Evolutionary conservation across 2,888 invertebrate genomes (phyloP), one percentile per base, ranked within the genome.

Genomic region (Heliconius ismenius): DNA sequence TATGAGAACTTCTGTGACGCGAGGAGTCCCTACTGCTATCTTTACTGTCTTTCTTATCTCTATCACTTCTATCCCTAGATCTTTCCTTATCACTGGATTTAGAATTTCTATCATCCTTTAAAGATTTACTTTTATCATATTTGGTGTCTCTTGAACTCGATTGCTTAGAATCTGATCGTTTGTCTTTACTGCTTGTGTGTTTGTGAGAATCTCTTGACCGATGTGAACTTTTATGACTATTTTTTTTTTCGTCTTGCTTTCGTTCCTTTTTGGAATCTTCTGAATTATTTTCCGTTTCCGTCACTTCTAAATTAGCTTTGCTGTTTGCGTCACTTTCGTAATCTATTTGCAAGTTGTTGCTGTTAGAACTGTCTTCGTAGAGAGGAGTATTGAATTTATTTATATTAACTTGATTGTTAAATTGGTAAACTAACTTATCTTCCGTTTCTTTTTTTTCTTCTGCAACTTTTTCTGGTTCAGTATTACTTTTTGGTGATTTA

Each of bases 321-420:
- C 93, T 94, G 74, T 94, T 94, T 3, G 88, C 89, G 81, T 94
- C 94, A 83, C 92, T 94, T 84, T 94, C 94, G 73, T 94, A 93
- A 83, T 94, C 93, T 76, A 94, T 93, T 74, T 90, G 92, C 75
- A 92, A 83, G 72, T 90, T 91, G 79, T 92, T 91, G 79, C 92
- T 91, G 83, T 93, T 94, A 1, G 94, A 94, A 83, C 92, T 95
- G 73, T 93, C 94, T 70, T 94, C 92, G 78, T 91, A 92, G 78
- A 90, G 78, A 21, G 90, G 92, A 0, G 92, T 92, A 75, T 88
- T 90, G 78, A 89, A 91, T 4, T 89, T 87, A 76, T 92, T 91
- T 26, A 92, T 89, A 80, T 92, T 92, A 1, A 91, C 88, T 88
- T 92, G 91, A 78, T 88, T 91, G 63, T 85, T 90, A 72, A 92